Base-by-base conservation (phyloP, 2,888 invertebrate genomes). In the Plagiodera versicolora region DNA sequence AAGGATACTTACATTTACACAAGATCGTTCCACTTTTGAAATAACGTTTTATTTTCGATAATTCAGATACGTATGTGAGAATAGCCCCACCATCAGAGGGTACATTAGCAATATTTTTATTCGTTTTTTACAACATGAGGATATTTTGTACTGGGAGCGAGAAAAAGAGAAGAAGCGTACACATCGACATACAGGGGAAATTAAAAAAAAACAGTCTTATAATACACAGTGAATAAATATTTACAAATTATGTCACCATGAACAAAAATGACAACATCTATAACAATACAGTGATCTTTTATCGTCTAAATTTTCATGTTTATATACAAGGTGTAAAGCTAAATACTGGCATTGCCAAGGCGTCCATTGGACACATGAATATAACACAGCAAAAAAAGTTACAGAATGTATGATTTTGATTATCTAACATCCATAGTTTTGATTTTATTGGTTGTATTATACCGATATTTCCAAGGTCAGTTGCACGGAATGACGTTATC, bases 171-270 rank as follows among this genome's bases (percentile, higher is more conserved):
- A 65, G 64, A 70, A 72, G 72, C 72, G 70, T 70, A 73, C 73
- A 70, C 73, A 70, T 70, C 60, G 63, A 57, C 70, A 67, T 71
- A 71, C 67, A 72, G 71, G 69, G 59, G 63, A 70, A 69, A 70
- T n/a, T n/a, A n/a, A 69, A 70, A 67, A 67, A 69, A 75, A 77
- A 79, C 80, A 80, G 80, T 80, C 80, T 80, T 78, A 77, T 79
- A 70, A 72, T 76, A 77, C 73, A 75, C 71, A 73, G 71, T 74
- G 72, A 73, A 52, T 62, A 63, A 65, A 70, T 78, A 74, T 76
- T 71, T 74, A 76, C 73, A 74, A 68, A 74, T 74, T 75, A 73
- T 70, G 69, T 66, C 73, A 72, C 69, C 73, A 72, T 71, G 67
- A 70, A 73, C 63, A 58, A 71, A 74, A 74, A 72, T 75, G 73